A percentile compares a stretch with the other conserved stretches of the same genome.
Conservation (phyloP, 2,888 invertebrate genomes). For the Ophion ventricosus region DNA sequence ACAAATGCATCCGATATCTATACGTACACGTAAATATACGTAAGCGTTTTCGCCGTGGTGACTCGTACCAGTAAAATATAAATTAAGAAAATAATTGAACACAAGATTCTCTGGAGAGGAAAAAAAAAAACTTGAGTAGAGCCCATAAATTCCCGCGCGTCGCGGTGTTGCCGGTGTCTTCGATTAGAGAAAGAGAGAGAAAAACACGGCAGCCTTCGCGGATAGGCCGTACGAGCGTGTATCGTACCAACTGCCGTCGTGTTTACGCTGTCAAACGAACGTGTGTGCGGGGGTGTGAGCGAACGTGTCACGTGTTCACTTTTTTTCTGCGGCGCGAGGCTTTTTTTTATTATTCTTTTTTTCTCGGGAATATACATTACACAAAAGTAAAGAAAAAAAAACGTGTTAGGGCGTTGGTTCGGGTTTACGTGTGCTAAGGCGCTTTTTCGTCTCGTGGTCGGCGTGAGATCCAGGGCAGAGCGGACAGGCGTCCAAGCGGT, state of each 20-base stretch:
- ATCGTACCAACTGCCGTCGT: conserved; percentile 15
- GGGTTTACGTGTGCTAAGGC: conserved; percentile 19
- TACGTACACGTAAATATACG: not conserved
- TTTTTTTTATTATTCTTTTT: not conserved
- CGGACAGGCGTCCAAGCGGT: conserved; percentile 56
- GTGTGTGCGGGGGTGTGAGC: conserved; percentile 10
- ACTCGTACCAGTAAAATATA: not conserved
- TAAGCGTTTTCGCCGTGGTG: not conserved
- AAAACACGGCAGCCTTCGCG: not conserved
- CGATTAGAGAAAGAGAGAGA: not conserved
- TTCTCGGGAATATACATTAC: not conserved
- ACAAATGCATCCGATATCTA: conserved; percentile 26
- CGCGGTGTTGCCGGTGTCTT: conserved; percentile 62
- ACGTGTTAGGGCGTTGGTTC: conserved; percentile 49
- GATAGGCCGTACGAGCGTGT: conserved; percentile 6
- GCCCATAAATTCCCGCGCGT: conserved; percentile 49
- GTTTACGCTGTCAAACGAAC: conserved; percentile 29
- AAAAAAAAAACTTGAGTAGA: not conserved
- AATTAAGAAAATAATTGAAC: not conserved
- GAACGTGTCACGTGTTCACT: conserved; percentile 25
- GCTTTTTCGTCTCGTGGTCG: conserved; percentile 14
- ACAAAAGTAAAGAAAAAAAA: conserved; percentile 10
- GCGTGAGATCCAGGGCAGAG: conserved; percentile 5
- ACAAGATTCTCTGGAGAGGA: not conserved
- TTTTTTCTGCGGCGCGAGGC: conserved; percentile 2